Percentiles rank a stretch among this genome's conserved stretches.
Conservation (phyloP, 2,113 vertebrate species). For the Microcebus ravelobensis region DNA sequence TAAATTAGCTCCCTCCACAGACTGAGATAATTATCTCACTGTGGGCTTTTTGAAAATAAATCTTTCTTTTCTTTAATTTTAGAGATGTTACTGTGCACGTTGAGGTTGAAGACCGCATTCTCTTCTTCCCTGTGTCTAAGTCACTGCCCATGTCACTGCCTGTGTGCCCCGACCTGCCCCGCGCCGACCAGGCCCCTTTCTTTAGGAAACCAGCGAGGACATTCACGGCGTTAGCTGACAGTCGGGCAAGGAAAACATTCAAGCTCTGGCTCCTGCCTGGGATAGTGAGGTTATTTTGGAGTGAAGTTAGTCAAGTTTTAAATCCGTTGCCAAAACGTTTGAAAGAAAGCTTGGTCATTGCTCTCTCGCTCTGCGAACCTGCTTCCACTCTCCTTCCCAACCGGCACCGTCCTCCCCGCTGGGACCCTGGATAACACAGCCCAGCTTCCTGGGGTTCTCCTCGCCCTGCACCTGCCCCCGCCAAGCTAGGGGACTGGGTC, state of each 20-base stretch:
- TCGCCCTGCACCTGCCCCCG: background rate
- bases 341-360: background rate
- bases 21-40: constrained; percentile 33
- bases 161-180: background rate
- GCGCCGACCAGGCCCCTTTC: background rate
- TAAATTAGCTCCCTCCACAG: constrained; percentile 42
- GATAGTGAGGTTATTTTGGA: background rate
- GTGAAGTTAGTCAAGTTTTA: background rate
- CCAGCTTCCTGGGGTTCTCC: background rate
- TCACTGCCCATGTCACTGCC: background rate
- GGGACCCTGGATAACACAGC: too few species aligned
- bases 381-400: background rate
- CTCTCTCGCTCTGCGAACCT: background rate
- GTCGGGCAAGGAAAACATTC: background rate
- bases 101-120: background rate
- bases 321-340: background rate
- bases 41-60: background rate
- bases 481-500: background rate
- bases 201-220: background rate
- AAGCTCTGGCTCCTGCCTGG: background rate
- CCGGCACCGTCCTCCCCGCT: rapidly evolving
- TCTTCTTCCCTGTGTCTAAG: background rate
- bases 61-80: background rate
- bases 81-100: background rate
- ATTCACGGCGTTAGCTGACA: background rate